Base-by-base conservation (phyloP, 2,113 vertebrate genomes). In the Brienomyrus longianalis region DNA sequence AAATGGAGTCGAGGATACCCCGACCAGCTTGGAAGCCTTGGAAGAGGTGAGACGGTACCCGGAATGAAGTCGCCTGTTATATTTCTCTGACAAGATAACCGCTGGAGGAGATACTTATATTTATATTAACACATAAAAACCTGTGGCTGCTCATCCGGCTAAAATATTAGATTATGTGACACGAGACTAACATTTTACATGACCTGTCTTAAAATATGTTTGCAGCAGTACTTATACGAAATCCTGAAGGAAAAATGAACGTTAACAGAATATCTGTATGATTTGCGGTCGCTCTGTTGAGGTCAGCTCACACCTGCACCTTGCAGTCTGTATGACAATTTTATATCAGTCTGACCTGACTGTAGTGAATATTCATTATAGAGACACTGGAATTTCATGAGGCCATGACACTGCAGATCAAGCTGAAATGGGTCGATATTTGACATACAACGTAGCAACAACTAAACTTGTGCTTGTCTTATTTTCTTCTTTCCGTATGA, bases 1-100 rank as follows among this genome's bases (percentile, higher is more conserved):
- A 39, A 92, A 91, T 90, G 93, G 93, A 70, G 93, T 91, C 80
- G 92, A 88, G 89, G 94, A 93, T 54, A 93, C 93, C 89, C 93
- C 95, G 48, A 92, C 91, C 88, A 92, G 91, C 87, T 92, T 94
- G 88, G 94, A 95, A 91, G 93, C 92, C 86, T 91, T 87, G 86
- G 94, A 95, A 89, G 95, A 96, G 95, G 96, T 96, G 93, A 85
- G 93, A 51, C 43, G 59, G 5, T 86, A 47, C 15, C 43, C 39
- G 52, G n/a, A 74, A 3, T 45, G 86, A 47, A 45, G 62, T 35
- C 54, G n/a, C 85, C 21, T 43, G 31, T 31, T 66, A n/a, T 54
- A 39, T 43, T 35, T n/a, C 35, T 62, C 43, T 74, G 23, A 17
- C 51, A 83, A 59, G 52, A 45, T 52, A 85, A 48, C 47, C 31